Evolutionary conservation across 2,888 invertebrate species (phyloP).

Genomic region (Biston betularia): DNA sequence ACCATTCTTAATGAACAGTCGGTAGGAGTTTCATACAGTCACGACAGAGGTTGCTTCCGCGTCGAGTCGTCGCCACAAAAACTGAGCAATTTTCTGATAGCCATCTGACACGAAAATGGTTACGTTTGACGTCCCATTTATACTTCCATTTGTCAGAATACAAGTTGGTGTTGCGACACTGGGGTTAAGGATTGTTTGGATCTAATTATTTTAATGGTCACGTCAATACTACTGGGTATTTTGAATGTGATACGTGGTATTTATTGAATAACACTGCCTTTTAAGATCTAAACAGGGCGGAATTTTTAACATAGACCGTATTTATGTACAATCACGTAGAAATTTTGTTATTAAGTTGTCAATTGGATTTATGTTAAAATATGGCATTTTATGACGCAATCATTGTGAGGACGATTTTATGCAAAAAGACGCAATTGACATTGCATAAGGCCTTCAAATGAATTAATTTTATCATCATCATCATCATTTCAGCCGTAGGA

Average conservation of each 20-base stretch:
- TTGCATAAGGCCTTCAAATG: no score
- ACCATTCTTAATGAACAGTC: constrained; percentile 38
- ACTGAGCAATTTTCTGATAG: constrained; percentile 83
- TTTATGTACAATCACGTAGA: no score
- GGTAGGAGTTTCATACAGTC: constrained; percentile 61
- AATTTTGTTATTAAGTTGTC: no score
- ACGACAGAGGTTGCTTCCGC: constrained; percentile 67
- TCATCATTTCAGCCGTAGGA: no score
- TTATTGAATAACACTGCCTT: neutral
- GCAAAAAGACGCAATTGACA: no score
- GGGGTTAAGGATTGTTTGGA: constrained; percentile 38
- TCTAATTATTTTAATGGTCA: constrained; percentile 44
- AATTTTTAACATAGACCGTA: no score
- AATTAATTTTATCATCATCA: no score
- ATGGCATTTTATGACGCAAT: no score
- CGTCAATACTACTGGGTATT: neutral
- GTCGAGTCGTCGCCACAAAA: constrained; percentile 69
- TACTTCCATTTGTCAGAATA: constrained; percentile 79
- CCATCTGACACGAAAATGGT: constrained; percentile 78
- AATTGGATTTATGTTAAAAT: no score
- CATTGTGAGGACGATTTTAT: no score
- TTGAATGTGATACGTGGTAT: neutral
- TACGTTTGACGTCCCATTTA: constrained; percentile 80
- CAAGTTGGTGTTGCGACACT: constrained; percentile 43
- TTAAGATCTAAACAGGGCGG: neutral